Evolutionary conservation across 2,797 vertebrate genomes (phyloP).

Genomic region (Dendrocincla fuliginosa): DNA sequence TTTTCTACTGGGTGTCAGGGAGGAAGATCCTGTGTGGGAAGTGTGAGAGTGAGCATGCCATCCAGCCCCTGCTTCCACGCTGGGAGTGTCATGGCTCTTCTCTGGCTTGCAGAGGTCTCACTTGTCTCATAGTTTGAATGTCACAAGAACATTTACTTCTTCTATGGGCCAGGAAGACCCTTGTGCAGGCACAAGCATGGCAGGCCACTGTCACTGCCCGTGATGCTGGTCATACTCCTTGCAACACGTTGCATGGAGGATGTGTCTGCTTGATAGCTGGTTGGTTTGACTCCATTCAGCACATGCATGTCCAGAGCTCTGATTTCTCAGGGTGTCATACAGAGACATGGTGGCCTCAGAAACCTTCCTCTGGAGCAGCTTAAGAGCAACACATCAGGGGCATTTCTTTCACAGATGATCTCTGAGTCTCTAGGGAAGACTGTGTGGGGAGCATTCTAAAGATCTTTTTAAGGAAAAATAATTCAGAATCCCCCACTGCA

Average conservation of each 20-base stretch:
- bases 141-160: background rate
- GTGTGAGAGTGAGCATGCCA: accelerated
- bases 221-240: background rate
- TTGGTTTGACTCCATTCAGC: background rate
- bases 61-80: background rate
- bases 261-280: background rate
- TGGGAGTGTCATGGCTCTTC: background rate
- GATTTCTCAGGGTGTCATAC: background rate
- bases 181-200: accelerated
- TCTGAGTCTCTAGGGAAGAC: background rate
- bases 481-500: background rate
- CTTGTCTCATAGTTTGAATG: background rate
- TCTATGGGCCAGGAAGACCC: background rate
- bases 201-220: background rate
- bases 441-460: background rate
- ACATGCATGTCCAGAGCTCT: background rate
- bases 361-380: background rate
- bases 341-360: background rate
- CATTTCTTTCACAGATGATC: background rate
- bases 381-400: background rate
- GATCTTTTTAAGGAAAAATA: background rate
- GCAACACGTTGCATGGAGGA: accelerated
- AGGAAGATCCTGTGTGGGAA: background rate
- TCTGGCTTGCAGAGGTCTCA: background rate
- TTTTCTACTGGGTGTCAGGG: background rate